Evolutionary conservation across 2,797 vertebrate genomes (phyloP), one percentile per base, ranked within the genome.

Genomic region (Myripristis jacobus): DNA sequence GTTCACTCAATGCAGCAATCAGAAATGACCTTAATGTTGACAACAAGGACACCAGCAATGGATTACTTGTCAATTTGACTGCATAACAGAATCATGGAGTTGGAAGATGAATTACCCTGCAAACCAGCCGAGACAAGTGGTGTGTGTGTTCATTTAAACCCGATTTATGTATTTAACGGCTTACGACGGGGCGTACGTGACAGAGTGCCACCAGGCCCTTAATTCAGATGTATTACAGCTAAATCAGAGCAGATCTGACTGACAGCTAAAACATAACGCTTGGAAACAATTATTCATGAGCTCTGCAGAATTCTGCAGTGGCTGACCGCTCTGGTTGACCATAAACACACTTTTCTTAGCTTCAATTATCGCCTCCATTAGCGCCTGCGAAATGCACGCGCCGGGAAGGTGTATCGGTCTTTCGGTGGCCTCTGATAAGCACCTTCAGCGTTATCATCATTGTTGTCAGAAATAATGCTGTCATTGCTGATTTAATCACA

Each of bases 51-150:
- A 82, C 87, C 73, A 84, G 92, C 92, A 90, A 93, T 93, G 91
- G 92, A 95, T 95, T 94, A 93, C 92, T 90, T 91, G 92, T 93
- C 94, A 94, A 93, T 95, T 94, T 93, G 93, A 93, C 94, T 91
- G 92, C 91, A 92, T 94, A 94, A 94, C 92, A 88, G 89, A 94
- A 94, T 94, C 92, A 92, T 88, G 88, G 89, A 89, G 80, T 89
- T 87, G 85, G 92, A 94, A 95, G 94, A 95, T 94, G 91, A 93
- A 95, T 95, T 93, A 92, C 93, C 70, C 88, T 77, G 83, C 92
- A 94, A 94, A 94, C 85, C 87, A 80, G 81, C 79, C 86, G 77
- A 86, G 94, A 94, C 94, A 94, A 94, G 93, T 89, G 88, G 85
- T 89, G 91, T 93, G 93, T 91, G 94, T 94, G 94, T 94, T 94